Conservation (phyloP, 2,797 vertebrate species). For the Sphenopsis melanotis region DNA sequence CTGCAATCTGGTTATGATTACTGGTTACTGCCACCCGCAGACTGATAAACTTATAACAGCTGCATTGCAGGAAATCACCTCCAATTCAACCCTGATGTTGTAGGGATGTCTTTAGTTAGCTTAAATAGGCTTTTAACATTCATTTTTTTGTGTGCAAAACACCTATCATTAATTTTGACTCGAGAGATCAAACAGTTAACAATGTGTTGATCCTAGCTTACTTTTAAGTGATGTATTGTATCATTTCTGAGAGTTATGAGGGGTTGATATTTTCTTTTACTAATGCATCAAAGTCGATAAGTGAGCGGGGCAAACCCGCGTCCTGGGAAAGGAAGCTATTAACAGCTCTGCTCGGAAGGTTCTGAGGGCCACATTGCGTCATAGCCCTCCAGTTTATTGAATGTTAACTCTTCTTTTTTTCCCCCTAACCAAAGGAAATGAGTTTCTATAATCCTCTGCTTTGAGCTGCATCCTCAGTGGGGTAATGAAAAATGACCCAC, state of each 20-base stretch:
- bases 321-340: slow-evolving; percentile 77
- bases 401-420: slow-evolving; percentile 58
- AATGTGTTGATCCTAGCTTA: slow-evolving; percentile 79
- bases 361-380: slow-evolving; percentile 57
- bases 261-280: slow-evolving; percentile 68
- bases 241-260: slow-evolving; percentile 71
- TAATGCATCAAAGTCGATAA: slow-evolving; percentile 62
- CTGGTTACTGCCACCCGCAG: slow-evolving; percentile 81
- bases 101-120: slow-evolving; percentile 76
- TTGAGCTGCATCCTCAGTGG: slow-evolving; percentile 61
- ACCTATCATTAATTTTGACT: slow-evolving; percentile 77
- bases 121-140: slow-evolving; percentile 76
- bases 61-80: slow-evolving; percentile 80
- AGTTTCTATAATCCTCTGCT: slow-evolving; percentile 70
- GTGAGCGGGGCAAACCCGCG: slow-evolving; percentile 43
- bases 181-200: slow-evolving; percentile 80
- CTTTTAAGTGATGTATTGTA: slow-evolving; percentile 75
- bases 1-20: slow-evolving; percentile 83
- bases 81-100: slow-evolving; percentile 73
- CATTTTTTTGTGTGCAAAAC: slow-evolving; percentile 70
- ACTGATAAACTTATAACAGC: slow-evolving; percentile 84
- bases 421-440: slow-evolving; percentile 67
- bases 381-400: slow-evolving; percentile 59
- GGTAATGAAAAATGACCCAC: slow-evolving; percentile 64
- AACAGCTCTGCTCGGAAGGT: slow-evolving; percentile 67